Conservation (phyloP, 2,888 invertebrate genomes). For the Nephrotoma guestfalica region DNA sequence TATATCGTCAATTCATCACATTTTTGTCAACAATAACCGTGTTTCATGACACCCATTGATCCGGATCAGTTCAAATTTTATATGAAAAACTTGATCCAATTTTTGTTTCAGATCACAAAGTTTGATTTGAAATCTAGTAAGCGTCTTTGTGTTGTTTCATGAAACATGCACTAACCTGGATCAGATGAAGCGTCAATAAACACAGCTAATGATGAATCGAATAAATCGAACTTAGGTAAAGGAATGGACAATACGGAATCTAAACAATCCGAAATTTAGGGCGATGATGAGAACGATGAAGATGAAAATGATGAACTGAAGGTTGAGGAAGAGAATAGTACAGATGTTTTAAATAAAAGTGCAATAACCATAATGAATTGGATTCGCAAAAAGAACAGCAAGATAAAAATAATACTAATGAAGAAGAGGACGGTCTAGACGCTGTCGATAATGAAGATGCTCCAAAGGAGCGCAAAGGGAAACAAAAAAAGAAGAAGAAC, state of each 20-base stretch:
- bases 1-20: not conserved
- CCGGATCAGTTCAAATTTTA: no score
- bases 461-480: slow-evolving; percentile 30
- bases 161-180: no score
- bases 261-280: slow-evolving; percentile 71
- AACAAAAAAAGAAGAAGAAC: slow-evolving; percentile 59
- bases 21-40: no score
- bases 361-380: slow-evolving; percentile 36
- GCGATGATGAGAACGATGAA: slow-evolving; percentile 65
- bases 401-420: slow-evolving; percentile 38
- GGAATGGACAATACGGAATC: slow-evolving; percentile 92
- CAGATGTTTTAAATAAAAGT: slow-evolving; percentile 66
- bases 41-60: no score
- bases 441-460: slow-evolving; percentile 19
- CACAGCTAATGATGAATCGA: slow-evolving; percentile 43
- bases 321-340: slow-evolving; percentile 45
- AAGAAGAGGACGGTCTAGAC: slow-evolving; percentile 33
- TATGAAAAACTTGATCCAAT: no score
- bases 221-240: slow-evolving; percentile 54
- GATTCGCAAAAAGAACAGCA: slow-evolving; percentile 37
- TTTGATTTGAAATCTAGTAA: no score
- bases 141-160: no score
- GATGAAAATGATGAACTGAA: slow-evolving; percentile 39
- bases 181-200: no score
- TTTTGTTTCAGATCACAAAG: no score